A percentile compares a stretch with the other conserved stretches of the same genome.
These are phyloP conservation scores for Meloidogyne floridensis DNA, from an alignment of 1,140 invertebrate genomes.

Conservation along the genomic window DNA sequence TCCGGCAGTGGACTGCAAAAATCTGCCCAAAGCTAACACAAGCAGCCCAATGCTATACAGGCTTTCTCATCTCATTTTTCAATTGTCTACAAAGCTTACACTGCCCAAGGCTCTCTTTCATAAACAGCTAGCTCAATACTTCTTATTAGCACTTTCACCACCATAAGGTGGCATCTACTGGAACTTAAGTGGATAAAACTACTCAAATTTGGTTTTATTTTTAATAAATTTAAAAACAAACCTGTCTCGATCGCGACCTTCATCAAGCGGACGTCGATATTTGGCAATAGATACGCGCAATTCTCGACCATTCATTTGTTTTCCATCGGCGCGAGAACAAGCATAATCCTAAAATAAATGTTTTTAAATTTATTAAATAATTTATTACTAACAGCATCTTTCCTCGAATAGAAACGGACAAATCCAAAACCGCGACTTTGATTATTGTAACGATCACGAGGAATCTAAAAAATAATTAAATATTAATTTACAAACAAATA, in stretches of 20 bases:
- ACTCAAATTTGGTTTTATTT: background rate
- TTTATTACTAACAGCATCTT: constrained; percentile 33
- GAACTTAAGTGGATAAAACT: background rate
- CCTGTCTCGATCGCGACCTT: constrained; percentile 35
- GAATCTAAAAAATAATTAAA: constrained; percentile 30
- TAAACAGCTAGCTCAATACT: background rate
- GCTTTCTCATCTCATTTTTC: background rate
- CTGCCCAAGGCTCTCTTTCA: constrained; percentile 1
- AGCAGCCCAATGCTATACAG: background rate
- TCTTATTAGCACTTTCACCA: background rate
- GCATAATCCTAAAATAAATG: constrained; percentile 30
- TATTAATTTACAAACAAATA: background rate
- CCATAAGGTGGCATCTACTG: background rate
- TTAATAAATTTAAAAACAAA: constrained; percentile 13
- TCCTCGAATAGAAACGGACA: constrained; percentile 38
- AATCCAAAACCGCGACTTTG: constrained; percentile 44
- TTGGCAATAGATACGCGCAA: constrained; percentile 42
- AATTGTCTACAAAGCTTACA: too few species aligned
- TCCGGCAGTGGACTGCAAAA: background rate
- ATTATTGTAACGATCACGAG: constrained; percentile 34
- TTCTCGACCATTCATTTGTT: constrained; percentile 36
- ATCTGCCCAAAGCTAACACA: constrained; percentile 7
- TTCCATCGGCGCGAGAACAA: constrained; percentile 31
- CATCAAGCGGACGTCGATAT: constrained; percentile 43
- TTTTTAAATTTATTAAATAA: background rate